A percentile compares a stretch with the other conserved stretches of the same genome.
Conservation (phyloP, 1,140 invertebrate genomes). For the Saccostrea glomerata region DNA sequence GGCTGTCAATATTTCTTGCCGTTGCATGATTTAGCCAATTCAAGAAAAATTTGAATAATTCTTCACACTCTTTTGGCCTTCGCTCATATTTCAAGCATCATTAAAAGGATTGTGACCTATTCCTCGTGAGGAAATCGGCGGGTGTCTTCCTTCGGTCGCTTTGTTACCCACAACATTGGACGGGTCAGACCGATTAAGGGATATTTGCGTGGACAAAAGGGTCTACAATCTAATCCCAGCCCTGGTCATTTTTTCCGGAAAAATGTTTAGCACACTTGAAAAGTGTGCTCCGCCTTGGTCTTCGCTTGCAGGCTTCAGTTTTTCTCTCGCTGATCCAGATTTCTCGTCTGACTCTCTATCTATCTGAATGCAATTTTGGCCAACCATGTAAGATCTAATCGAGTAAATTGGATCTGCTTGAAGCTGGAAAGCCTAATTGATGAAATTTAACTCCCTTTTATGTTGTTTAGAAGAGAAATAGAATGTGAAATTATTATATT, state of each 20-base stretch:
- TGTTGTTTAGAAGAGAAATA: slow-evolving; percentile 25
- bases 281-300: neutral
- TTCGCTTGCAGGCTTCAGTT: neutral
- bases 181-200: slow-evolving; percentile 19
- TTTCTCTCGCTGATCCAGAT: neutral
- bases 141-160: slow-evolving; percentile 15
- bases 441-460: slow-evolving; percentile 35
- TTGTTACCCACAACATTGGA: slow-evolving; percentile 13
- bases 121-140: neutral
- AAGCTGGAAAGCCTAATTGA: slow-evolving; percentile 13
- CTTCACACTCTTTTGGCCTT: slow-evolving; percentile 15
- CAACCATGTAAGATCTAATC: slow-evolving; percentile 17
- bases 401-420: slow-evolving; percentile 19
- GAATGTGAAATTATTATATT: slow-evolving; percentile 21
- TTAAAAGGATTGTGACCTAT: slow-evolving; percentile 28
- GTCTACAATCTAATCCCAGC: neutral
- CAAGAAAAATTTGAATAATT: slow-evolving; percentile 33
- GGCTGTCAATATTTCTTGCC: slow-evolving; percentile 30
- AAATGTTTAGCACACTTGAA: neutral
- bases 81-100: slow-evolving; percentile 36
- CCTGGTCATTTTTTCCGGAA: slow-evolving; percentile 20
- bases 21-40: slow-evolving; percentile 32
- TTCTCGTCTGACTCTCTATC: neutral
- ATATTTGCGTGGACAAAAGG: neutral
- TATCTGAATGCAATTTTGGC: neutral